These are phyloP conservation scores for Ammodramus savannarum DNA, from an alignment of 2,113 vertebrate genomes.

Conservation along the genomic window DNA sequence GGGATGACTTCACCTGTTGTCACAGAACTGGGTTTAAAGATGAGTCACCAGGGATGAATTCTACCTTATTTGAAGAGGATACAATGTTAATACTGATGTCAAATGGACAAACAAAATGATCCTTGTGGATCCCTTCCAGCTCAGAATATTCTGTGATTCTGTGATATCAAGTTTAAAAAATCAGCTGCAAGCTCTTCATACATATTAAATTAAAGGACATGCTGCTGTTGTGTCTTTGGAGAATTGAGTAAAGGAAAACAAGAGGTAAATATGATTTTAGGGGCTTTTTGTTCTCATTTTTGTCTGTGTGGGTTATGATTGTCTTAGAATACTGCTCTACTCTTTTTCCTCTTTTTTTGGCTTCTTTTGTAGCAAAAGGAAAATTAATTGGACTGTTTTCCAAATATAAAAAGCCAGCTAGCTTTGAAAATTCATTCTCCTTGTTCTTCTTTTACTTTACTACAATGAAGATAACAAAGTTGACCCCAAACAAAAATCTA, in stretches of 20 bases:
- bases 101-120: background rate
- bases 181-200: background rate
- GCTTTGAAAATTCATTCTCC: background rate
- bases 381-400: background rate
- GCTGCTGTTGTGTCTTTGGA: background rate
- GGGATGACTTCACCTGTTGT: background rate
- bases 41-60: background rate
- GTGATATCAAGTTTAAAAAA: background rate
- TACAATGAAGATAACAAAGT: background rate
- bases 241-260: background rate
- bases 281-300: background rate
- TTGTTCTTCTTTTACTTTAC: background rate
- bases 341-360: background rate
- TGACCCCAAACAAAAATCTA: background rate
- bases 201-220: background rate
- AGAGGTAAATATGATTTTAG: background rate
- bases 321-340: background rate
- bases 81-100: background rate
- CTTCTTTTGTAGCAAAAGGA: background rate
- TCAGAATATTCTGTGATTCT: background rate
- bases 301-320: background rate
- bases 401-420: background rate
- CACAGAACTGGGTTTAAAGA: background rate
- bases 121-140: background rate
- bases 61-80: background rate